A percentile compares a stretch with the other conserved stretches of the same genome.
phyloP scores from a whole-genome alignment of 2,797 vertebrate genomes.

The Margarornis squamiger region DNA sequence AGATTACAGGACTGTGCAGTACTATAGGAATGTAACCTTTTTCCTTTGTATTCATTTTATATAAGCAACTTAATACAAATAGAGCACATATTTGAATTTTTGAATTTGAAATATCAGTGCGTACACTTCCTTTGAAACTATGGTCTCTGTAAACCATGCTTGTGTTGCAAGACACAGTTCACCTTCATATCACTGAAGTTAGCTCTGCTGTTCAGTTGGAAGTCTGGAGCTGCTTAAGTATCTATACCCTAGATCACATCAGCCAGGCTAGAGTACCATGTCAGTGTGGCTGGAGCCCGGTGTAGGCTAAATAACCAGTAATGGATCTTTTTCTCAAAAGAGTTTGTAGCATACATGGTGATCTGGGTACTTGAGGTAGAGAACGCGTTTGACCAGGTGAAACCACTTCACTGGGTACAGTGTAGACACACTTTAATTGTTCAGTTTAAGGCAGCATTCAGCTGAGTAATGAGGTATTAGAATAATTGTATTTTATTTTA shows the following conservation, averaged over 20 bases:
- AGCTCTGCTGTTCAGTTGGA: neutral
- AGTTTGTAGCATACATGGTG: rapidly evolving
- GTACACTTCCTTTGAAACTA: neutral
- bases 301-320: neutral
- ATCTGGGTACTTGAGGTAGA: neutral
- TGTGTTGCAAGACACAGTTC: neutral
- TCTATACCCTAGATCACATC: neutral
- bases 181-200: neutral
- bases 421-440: neutral
- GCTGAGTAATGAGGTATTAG: neutral
- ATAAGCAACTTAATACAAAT: neutral
- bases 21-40: neutral
- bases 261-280: neutral
- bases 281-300: neutral
- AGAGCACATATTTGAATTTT: neutral
- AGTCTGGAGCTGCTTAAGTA: neutral
- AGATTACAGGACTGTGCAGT: neutral
- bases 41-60: neutral
- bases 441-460: neutral
- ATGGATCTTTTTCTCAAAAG: neutral
- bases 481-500: neutral
- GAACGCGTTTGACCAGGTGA: neutral
- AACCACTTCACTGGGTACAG: neutral
- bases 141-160: neutral
- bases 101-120: neutral